Conservation (phyloP, 2,797 vertebrate genomes). For the Hirundo rustica region DNA sequence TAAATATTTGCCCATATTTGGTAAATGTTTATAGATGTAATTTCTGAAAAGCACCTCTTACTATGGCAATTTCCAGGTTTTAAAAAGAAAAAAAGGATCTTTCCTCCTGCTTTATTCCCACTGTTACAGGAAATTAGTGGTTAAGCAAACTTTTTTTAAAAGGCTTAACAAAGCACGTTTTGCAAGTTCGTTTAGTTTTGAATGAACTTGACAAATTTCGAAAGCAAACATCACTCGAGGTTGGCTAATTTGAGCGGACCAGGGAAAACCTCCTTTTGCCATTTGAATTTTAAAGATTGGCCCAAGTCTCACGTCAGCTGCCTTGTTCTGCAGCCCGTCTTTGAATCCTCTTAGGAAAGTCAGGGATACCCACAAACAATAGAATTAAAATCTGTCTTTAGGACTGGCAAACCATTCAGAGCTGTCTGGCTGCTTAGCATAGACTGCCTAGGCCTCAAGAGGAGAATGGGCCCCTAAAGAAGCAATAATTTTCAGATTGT, state of each 20-base stretch:
- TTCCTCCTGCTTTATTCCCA: background rate
- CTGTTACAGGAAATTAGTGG: background rate
- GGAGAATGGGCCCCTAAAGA: constrained; percentile 77
- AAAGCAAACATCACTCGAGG: background rate
- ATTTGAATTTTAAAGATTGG: constrained; percentile 59
- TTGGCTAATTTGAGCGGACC: background rate
- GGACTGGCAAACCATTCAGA: constrained; percentile 73
- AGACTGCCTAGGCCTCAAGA: constrained; percentile 74
- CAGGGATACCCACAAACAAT: constrained; percentile 79
- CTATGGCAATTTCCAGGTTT: background rate
- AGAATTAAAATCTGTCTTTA: constrained; percentile 77
- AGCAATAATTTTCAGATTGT: constrained; percentile 86
- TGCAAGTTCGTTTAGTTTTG: constrained; percentile 16
- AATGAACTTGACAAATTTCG: constrained; percentile 13
- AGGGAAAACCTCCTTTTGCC: background rate
- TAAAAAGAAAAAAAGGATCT: background rate
- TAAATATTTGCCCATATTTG: constrained; percentile 48
- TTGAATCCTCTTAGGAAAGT: constrained; percentile 76
- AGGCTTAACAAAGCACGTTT: background rate
- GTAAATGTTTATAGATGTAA: background rate
- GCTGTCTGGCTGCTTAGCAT: constrained; percentile 82
- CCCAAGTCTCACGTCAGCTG: constrained; percentile 38
- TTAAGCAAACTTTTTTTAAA: background rate
- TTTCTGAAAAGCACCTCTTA: constrained; percentile 22
- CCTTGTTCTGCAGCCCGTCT: constrained; percentile 61